Base-by-base conservation (phyloP, 2,113 vertebrate genomes). In the Myrmecobius fasciatus region DNA sequence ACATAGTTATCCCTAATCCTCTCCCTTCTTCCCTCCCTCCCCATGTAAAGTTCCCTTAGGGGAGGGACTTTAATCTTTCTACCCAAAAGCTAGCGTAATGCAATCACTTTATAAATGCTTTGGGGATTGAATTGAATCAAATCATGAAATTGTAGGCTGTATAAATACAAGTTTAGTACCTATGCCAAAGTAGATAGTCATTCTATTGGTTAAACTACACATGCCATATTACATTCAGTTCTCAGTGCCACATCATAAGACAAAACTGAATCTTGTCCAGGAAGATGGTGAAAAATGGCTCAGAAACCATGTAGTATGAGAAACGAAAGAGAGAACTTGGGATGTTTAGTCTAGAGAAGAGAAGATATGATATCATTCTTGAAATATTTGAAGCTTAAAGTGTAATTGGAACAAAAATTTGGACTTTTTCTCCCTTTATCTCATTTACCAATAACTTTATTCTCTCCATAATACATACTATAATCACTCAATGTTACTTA, bases 271-370 rank as follows among this genome's bases (percentile, higher is more conserved):
- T 52, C 94, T 90, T 11, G 93, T 91, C 25, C 48, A 93, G 31
- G 52, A 83, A 83, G n/a, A 92, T 91, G 46, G 43, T 89, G 6
- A 6, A 31, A 95, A 56, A 89, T 83, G 67, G 67, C 31, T 25
- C 56, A 94, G 75, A 91, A 92, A 92, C 25, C 67, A 89, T 10
- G 90, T 83, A 60, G 91, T 53, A 67, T 91, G 36, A 95, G 56
- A 96, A 94, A 93, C 8, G 43, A 20, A 49, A 91, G 60, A 25
- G 94, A 92, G 36, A 96, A 60, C 89, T 12, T 2, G 3, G 51
- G 24, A 6, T 36, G 56, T 93, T 93, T 93, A 93, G 93, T 17
- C 90, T 75, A 90, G 53, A 96, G 53, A 93, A 94, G 36, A 83
- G 36, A 75, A 67, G 91, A 88, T 7, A 25, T 49, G 93, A 92